These are phyloP conservation scores for Calonectris borealis DNA, from an alignment of 2,113 vertebrate species.

Conservation along the genomic window DNA sequence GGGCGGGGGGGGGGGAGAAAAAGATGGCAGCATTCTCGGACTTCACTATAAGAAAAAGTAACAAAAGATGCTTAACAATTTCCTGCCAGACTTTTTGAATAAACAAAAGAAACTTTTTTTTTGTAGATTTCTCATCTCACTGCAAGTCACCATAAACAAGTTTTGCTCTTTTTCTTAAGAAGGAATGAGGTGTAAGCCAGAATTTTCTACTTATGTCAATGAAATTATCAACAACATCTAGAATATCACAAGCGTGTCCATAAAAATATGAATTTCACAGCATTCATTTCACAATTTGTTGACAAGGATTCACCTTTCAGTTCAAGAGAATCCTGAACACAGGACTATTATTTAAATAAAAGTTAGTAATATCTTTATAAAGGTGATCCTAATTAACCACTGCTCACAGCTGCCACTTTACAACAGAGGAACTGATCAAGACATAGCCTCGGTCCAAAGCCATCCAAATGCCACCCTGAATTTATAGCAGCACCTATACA, in stretches of 20 bases:
- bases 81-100: background rate
- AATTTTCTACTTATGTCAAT: background rate
- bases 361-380: background rate
- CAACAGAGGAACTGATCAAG: background rate
- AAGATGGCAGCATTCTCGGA: background rate
- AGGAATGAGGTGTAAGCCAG: background rate
- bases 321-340: background rate
- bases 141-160: background rate
- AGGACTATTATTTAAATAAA: background rate
- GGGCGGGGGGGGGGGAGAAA: accelerated
- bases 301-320: background rate
- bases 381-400: background rate
- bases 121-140: background rate
- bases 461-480: background rate
- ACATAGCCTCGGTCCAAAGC: background rate
- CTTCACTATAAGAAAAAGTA: background rate
- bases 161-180: background rate
- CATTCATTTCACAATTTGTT: background rate
- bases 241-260: background rate
- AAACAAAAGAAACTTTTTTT: background rate
- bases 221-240: background rate
- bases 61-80: background rate
- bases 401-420: background rate
- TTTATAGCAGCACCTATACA: background rate
- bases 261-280: background rate